These are phyloP conservation scores for Macrotrachela quadricornifera DNA, from an alignment of 1,140 invertebrate genomes.

Conservation along the genomic window DNA sequence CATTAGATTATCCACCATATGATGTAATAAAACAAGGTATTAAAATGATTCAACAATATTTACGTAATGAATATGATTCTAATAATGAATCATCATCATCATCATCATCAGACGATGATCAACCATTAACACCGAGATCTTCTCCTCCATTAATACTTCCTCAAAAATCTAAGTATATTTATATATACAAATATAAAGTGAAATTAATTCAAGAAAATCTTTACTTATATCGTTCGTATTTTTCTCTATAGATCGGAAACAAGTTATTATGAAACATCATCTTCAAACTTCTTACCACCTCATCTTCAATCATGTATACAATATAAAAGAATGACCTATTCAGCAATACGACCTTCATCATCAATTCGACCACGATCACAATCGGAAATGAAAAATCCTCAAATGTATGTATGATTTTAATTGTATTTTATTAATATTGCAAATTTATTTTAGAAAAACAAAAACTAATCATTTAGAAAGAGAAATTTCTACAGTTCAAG, in stretches of 20 bases:
- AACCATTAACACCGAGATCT: not conserved
- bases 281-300: too few species aligned
- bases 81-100: not conserved
- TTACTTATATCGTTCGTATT: not conserved
- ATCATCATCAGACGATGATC: not conserved
- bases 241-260: constrained; percentile 4
- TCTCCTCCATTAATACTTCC: too few species aligned
- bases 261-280: not conserved
- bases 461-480: too few species aligned
- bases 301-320: too few species aligned
- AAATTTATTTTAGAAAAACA: not conserved
- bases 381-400: not conserved
- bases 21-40: constrained; percentile 23
- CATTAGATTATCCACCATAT: constrained; percentile 23
- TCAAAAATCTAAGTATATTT: not conserved
- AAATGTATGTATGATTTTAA: not conserved
- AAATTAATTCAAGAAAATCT: not conserved
- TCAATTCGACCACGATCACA: too few species aligned
- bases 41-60: constrained; percentile 19
- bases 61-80: constrained; percentile 12
- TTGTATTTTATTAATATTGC: not conserved
- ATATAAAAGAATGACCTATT: too few species aligned
- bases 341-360: not conserved
- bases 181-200: constrained; percentile 1
- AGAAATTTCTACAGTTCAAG: not conserved